These are phyloP conservation scores for Meloidogyne chitwoodi DNA, from an alignment of 1,140 invertebrate genomes.

Conservation along the genomic window DNA sequence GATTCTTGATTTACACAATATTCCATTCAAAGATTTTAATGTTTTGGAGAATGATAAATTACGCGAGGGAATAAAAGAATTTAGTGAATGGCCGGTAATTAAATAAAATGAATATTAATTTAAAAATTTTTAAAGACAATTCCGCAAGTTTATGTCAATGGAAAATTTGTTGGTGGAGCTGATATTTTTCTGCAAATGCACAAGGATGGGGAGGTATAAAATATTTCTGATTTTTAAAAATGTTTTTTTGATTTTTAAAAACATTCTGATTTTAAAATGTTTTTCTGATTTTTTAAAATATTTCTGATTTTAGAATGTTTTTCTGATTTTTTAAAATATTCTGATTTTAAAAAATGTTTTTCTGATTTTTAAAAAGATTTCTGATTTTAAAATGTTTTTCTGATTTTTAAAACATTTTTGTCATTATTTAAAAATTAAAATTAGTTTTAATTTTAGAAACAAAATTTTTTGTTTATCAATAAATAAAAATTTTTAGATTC, in stretches of 20 bases:
- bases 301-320: too few species aligned
- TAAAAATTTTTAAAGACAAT: slow-evolving; percentile 29
- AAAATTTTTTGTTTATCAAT: not conserved
- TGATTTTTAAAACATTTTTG: too few species aligned
- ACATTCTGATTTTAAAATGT: not conserved
- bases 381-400: too few species aligned
- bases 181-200: slow-evolving; percentile 57
- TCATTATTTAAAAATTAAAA: too few species aligned
- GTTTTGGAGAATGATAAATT: slow-evolving; percentile 52
- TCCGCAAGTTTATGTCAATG: slow-evolving; percentile 58
- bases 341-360: too few species aligned
- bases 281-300: not conserved
- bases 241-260: not conserved
- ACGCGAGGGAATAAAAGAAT: slow-evolving; percentile 53
- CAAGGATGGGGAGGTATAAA: slow-evolving; percentile 20
- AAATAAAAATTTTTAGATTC: slow-evolving; percentile 11
- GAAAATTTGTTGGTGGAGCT: slow-evolving; percentile 57
- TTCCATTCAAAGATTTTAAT: slow-evolving; percentile 50
- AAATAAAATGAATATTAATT: slow-evolving; percentile 15
- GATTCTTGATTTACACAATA: slow-evolving; percentile 53
- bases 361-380: not conserved
- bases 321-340: too few species aligned
- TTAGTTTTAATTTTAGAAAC: too few species aligned
- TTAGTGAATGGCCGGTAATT: slow-evolving; percentile 51
- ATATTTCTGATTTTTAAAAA: not conserved